Evolutionary conservation across 1,140 invertebrate species (phyloP), one percentile per base, ranked within the genome.

Genomic region (Cotesia chilonis): DNA sequence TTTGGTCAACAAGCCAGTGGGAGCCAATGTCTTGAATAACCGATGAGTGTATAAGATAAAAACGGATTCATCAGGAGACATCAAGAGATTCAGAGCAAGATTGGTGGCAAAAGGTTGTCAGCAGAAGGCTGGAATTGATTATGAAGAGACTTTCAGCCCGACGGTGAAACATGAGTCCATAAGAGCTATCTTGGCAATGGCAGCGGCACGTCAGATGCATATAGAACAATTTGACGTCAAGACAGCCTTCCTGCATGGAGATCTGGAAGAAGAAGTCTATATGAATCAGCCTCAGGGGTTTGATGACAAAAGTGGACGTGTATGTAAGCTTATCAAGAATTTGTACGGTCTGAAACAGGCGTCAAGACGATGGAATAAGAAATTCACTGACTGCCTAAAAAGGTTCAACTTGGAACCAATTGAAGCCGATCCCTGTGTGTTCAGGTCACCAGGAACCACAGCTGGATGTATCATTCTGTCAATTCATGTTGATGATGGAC

Each of bases 181-280:
- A 7, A 68, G 67, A 59, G n/a, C 14, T 9, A 3, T 68, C 9
- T 12, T 68, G 6, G 2, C 51, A 14, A 6, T 68, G 1, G 52
- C 67, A 20, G 52, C 35, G 3, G 6, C 9, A 36, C 3, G 57
- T 35, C 1, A 55, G n/a, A 17, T 36, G 9, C 20, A 54, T 12
- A 28, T 52, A 3, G 38, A 41, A 36, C 51, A 68, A 10, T 55
- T 68, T 36, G 51, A 68, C 10, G 54, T 68, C 3, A 55, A 37
- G 4, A 69, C 68, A 37, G 68, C 68, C 0, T 59, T 59, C 38
- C 37, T 69, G 12, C 54, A 69, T 41, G 68, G 68, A 37, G 36
- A 55, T n/a, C 52, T 68, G 5, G 10, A 55, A 5, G 67, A 68
- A 14, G 51, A 57, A 4, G 36, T 68, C 4, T 68, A 59, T 36